Percentiles rank a stretch among this genome's conserved stretches.
phyloP scores from a whole-genome alignment of 2,888 invertebrate genomes.

The Cordilura impudica region DNA sequence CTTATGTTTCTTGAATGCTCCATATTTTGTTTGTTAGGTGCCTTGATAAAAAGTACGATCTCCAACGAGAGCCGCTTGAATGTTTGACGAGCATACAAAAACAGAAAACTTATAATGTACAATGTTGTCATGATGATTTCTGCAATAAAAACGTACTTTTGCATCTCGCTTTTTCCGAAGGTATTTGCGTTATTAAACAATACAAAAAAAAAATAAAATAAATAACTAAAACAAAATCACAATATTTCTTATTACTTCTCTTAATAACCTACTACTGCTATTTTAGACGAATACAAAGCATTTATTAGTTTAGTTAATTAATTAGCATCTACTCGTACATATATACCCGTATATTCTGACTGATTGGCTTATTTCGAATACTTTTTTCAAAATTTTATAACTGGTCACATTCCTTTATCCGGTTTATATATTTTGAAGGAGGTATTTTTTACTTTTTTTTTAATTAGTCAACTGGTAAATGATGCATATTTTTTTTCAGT shows the following conservation, averaged over 20 bases:
- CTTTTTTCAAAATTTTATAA: background rate
- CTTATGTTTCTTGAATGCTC: constrained; percentile 60
- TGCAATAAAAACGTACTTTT: constrained; percentile 78
- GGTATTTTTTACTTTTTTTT: background rate
- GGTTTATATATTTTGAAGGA: no score
- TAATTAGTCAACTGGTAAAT: background rate
- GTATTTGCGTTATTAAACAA: constrained; percentile 68
- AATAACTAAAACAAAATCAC: constrained; percentile 56
- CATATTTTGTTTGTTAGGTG: constrained; percentile 71
- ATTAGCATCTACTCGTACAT: no score
- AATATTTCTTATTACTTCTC: constrained; percentile 51
- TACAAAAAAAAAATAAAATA: constrained; percentile 48
- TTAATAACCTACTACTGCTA: constrained; percentile 49
- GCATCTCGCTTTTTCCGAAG: constrained; percentile 75
- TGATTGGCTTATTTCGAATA: background rate
- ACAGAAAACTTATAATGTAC: constrained; percentile 75
- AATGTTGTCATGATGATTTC: constrained; percentile 78
- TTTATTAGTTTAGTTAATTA: constrained; percentile 52
- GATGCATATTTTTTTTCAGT: background rate
- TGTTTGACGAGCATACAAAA: constrained; percentile 77
- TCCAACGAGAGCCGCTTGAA: constrained; percentile 77
- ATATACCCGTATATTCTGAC: background rate
- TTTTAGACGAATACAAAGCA: constrained; percentile 45
- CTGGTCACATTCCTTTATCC: no score
- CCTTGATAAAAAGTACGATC: constrained; percentile 76